These are phyloP conservation scores for Phaethornis superciliosus DNA, from an alignment of 2,113 vertebrate species.

Conservation along the genomic window DNA sequence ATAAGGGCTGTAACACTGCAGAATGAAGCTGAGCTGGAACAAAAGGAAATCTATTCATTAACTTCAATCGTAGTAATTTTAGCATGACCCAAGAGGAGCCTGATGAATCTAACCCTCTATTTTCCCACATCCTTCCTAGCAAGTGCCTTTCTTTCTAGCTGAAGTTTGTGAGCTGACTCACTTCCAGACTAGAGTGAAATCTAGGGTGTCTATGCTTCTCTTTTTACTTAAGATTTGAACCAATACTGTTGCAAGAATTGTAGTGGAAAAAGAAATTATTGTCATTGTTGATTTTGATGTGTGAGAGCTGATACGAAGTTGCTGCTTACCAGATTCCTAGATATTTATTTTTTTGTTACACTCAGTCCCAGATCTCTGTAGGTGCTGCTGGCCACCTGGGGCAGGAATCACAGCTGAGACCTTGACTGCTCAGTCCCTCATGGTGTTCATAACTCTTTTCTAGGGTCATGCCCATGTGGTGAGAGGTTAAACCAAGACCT, in stretches of 20 bases:
- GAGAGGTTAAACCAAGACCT: neutral
- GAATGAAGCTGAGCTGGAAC: slow-evolving; percentile 57
- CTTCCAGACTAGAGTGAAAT: slow-evolving; percentile 26
- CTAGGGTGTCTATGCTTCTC: neutral
- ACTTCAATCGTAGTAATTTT: slow-evolving; percentile 69
- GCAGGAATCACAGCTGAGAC: neutral
- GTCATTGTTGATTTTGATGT: slow-evolving; percentile 10
- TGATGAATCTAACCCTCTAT: slow-evolving; percentile 63
- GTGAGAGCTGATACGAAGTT: slow-evolving; percentile 20
- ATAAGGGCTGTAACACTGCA: slow-evolving; percentile 38
- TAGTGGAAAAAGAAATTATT: neutral
- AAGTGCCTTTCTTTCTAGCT: slow-evolving; percentile 44
- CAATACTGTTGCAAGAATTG: neutral
- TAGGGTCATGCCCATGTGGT: neutral
- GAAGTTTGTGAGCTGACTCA: slow-evolving; percentile 54
- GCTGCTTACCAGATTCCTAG: neutral
- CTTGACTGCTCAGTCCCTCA: neutral
- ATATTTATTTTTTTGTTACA: neutral
- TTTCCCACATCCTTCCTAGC: slow-evolving; percentile 58
- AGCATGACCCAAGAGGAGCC: slow-evolving; percentile 60
- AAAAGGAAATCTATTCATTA: slow-evolving; percentile 64
- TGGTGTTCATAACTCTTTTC: neutral
- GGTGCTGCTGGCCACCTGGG: neutral
- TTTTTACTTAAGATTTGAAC: neutral
- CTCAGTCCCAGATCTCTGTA: neutral